Evolutionary conservation across 2,797 vertebrate genomes (phyloP).

Genomic region (Thaleichthys pacificus): DNA sequence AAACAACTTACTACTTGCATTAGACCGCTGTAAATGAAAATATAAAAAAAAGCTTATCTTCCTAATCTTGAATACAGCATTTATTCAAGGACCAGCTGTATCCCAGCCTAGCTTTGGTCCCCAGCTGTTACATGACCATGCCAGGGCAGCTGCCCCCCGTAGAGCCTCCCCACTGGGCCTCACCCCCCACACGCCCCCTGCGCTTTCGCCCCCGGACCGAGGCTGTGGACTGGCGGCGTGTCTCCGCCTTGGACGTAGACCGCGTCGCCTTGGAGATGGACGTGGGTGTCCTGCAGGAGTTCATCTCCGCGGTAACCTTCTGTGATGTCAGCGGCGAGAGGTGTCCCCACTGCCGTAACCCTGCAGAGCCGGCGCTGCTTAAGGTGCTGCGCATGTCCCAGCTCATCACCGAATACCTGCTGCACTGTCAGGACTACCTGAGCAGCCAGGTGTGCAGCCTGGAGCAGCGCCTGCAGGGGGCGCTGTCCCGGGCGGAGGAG

Average conservation of each 20-base stretch:
- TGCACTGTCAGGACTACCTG: slow-evolving; percentile 76
- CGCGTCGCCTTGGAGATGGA: slow-evolving; percentile 72
- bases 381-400: slow-evolving; percentile 79
- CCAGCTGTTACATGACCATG: slow-evolving; percentile 32
- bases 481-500: slow-evolving; percentile 45
- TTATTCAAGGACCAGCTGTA: slow-evolving; percentile 46
- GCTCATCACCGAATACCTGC: slow-evolving; percentile 76
- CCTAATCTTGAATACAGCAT: slow-evolving; percentile 42
- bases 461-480: slow-evolving; percentile 58
- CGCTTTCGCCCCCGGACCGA: slow-evolving; percentile 68
- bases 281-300: slow-evolving; percentile 71
- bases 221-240: slow-evolving; percentile 72
- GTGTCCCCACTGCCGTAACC: slow-evolving; percentile 70
- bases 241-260: slow-evolving; percentile 72
- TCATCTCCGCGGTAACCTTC: slow-evolving; percentile 68
- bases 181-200: slow-evolving; percentile 54
- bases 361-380: slow-evolving; percentile 65
- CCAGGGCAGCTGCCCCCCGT: slow-evolving; percentile 39
- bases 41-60: neutral
- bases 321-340: slow-evolving; percentile 69
- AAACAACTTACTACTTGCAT: neutral
- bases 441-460: slow-evolving; percentile 57
- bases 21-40: neutral
- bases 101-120: slow-evolving; percentile 23
- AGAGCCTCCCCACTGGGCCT: slow-evolving; percentile 14